phyloP scores from a whole-genome alignment of 2,888 invertebrate species.

The Drosophila prostipennis region DNA sequence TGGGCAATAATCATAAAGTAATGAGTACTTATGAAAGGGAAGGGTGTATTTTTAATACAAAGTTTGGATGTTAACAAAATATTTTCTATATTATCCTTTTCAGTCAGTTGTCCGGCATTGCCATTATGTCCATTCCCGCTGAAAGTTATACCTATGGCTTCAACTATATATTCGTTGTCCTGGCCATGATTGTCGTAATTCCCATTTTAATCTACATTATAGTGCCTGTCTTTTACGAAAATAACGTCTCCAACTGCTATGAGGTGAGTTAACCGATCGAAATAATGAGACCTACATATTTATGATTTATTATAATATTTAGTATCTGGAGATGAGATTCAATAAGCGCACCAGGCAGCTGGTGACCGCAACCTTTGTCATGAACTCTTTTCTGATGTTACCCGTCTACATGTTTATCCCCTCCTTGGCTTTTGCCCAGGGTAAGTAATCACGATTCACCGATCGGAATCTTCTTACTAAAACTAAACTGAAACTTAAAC shows the following conservation, averaged over 20 bases:
- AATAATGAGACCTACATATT: neutral
- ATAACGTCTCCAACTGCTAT: slow-evolving; percentile 85
- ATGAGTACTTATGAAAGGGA: neutral
- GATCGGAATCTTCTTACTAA: neutral
- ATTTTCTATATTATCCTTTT: slow-evolving; percentile 11
- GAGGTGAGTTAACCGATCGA: slow-evolving; percentile 77
- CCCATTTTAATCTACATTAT: slow-evolving; percentile 82
- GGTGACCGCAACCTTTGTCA: slow-evolving; percentile 78
- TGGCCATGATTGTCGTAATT: slow-evolving; percentile 82
- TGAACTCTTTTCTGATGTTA: slow-evolving; percentile 75
- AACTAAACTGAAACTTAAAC: too few species aligned
- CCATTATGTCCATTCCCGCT: slow-evolving; percentile 85
- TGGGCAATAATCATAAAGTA: neutral
- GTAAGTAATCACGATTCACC: slow-evolving; percentile 52
- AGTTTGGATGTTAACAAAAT: neutral
- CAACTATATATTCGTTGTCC: slow-evolving; percentile 83
- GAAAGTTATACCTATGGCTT: slow-evolving; percentile 85
- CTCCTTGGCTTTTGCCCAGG: slow-evolving; percentile 82
- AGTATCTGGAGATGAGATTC: slow-evolving; percentile 83
- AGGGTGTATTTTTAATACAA: neutral
- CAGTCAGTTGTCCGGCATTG: slow-evolving; percentile 86
- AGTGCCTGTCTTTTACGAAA: slow-evolving; percentile 85
- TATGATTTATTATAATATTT: neutral
- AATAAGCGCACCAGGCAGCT: slow-evolving; percentile 77
- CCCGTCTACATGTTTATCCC: slow-evolving; percentile 83